Conservation (phyloP, 1,140 invertebrate genomes). For the Hesperophylax magnus region DNA sequence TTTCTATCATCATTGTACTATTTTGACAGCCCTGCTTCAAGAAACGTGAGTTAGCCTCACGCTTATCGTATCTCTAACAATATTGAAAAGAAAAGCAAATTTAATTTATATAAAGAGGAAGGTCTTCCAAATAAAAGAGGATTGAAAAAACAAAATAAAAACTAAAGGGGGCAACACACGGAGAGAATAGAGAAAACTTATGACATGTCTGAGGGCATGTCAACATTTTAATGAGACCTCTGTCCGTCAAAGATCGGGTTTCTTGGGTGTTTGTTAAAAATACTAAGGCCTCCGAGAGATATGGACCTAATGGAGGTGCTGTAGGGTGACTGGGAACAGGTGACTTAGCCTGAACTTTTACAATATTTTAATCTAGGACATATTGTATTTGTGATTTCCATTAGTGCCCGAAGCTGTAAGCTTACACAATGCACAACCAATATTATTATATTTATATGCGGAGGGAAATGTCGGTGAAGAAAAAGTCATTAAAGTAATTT, state of each 20-base stretch:
- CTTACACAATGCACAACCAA: too few relatives aligned
- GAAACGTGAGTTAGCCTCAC: too few relatives aligned
- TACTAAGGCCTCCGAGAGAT: not conserved
- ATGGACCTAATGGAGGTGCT: not conserved
- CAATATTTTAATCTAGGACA: too few relatives aligned
- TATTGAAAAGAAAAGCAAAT: constrained; percentile 38
- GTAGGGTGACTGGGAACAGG: not conserved
- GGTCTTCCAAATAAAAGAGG: constrained; percentile 34
- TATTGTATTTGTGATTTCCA: too few relatives aligned
- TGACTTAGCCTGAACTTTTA: too few relatives aligned
- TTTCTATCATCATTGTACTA: not conserved
- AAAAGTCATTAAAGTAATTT: too few relatives aligned
- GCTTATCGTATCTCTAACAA: not conserved
- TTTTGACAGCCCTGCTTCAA: too few relatives aligned
- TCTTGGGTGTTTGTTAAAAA: constrained; percentile 50
- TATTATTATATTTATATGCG: too few relatives aligned
- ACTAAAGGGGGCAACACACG: constrained; percentile 44
- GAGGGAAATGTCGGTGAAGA: too few relatives aligned
- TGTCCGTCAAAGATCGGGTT: constrained; percentile 50
- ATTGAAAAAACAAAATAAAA: constrained; percentile 46
- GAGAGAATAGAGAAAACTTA: constrained; percentile 45
- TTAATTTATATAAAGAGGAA: constrained; percentile 45
- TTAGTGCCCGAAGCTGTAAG: too few relatives aligned
- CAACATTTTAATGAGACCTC: constrained; percentile 46
- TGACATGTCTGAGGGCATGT: constrained; percentile 38